Evolutionary conservation across 2,888 invertebrate species (phyloP), one percentile per base, ranked within the genome.

Genomic region (Frankliniella fusca): DNA sequence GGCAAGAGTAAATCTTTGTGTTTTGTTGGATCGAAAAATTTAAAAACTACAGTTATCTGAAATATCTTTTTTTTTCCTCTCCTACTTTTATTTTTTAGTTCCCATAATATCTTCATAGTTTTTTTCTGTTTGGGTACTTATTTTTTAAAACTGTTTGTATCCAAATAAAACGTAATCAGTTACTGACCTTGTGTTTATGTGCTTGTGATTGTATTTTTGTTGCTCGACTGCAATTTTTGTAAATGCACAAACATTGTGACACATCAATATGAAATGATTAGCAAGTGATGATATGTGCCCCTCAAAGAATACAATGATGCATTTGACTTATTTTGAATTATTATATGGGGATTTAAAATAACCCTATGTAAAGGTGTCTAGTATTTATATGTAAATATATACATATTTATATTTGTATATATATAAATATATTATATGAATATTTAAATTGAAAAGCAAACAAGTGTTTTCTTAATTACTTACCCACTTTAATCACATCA

Each of bases 361-460:
- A n/a, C 70, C 70, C 27, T 12, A 23, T 76, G 12, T 76, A 27
- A 76, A 76, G 70, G 70, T 76, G 70, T 76, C 70, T 76, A 76
- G 70, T 76, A 76, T 76, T 76, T 76, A 76, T 76, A 76, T 76
- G 70, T 76, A 76, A 76, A 76, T 76, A 76, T 27, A 70, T 70
- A 70, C 70, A 76, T 76, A 76, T 76, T 76, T 76, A 76, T 76
- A 76, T 76, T 76, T 76, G 70, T 76, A 76, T 76, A 76, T 76
- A 76, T 23, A 76, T 76, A 23, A 76, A 76, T 23, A 76, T 76
- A 76, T 76, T 27, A 23, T 76, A 76, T 76, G 70, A 76, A 76
- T 76, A n/a, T 76, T 76, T 76, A 27, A 76, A 23, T 27, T 76
- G 23, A 27, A 27, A 54, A 54, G 20, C 20, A 12, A 5, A 20